phyloP scores from a whole-genome alignment of 2,888 invertebrate genomes.

The Zhengitettix transpicula region DNA sequence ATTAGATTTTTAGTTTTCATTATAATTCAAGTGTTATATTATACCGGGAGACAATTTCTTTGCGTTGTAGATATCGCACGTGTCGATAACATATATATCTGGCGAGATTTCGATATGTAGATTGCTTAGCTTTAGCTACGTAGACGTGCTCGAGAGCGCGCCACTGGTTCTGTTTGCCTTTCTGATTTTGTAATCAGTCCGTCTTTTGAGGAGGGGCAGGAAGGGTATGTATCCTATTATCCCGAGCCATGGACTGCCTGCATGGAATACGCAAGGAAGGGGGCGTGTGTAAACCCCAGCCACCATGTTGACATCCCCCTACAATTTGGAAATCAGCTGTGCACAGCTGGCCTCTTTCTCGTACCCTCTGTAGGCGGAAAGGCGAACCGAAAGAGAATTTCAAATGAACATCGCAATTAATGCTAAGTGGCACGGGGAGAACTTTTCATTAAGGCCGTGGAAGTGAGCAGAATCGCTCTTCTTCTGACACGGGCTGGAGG shows the following conservation, averaged over 20 bases:
- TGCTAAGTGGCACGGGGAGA: conserved; percentile 13
- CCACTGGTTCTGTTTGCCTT: conserved; percentile 5
- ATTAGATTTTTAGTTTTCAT: too few species aligned
- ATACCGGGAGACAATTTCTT: too few species aligned
- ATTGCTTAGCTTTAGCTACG: not conserved
- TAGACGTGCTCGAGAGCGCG: not conserved
- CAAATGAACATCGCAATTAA: conserved; percentile 15
- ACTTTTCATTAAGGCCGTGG: conserved; percentile 14
- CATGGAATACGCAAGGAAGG: not conserved
- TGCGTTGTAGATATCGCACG: too few species aligned
- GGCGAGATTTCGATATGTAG: not conserved
- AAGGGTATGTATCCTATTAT: conserved; percentile 4
- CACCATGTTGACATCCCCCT: not conserved
- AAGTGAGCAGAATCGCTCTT: not conserved
- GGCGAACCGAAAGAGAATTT: conserved; percentile 6
- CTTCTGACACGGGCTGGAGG: not conserved
- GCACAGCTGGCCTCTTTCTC: not conserved
- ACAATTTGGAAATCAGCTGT: not conserved
- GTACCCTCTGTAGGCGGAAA: too few species aligned
- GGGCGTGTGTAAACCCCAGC: not conserved
- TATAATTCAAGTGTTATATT: too few species aligned
- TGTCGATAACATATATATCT: not conserved
- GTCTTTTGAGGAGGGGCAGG: conserved; percentile 1
- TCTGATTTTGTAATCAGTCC: conserved; percentile 9
- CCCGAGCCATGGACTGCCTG: not conserved